Conservation (phyloP, 2,113 vertebrate species). For the Channa maculata region DNA sequence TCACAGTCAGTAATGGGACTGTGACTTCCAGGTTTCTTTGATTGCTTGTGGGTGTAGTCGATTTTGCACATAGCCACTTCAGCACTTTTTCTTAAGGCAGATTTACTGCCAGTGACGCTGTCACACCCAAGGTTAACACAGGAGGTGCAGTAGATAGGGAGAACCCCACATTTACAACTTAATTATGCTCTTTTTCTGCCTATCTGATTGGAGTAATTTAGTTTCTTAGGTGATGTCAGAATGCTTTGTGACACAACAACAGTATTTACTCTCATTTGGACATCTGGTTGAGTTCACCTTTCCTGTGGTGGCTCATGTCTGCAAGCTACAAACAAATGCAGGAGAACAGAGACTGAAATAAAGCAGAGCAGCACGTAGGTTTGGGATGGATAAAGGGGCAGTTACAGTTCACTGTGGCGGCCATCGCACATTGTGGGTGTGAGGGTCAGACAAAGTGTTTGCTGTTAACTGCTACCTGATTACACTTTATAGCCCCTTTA, state of each 20-base stretch:
- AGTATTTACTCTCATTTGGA: slow-evolving; percentile 23
- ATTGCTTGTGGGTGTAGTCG: slow-evolving; percentile 70
- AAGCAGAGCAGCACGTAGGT: not conserved
- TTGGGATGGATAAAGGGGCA: not conserved
- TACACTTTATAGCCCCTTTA: slow-evolving; percentile 57
- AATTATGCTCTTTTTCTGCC: slow-evolving; percentile 8
- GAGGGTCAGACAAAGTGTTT: slow-evolving; percentile 59
- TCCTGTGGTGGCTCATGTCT: slow-evolving; percentile 6
- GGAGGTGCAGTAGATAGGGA: slow-evolving; percentile 5
- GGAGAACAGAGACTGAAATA: slow-evolving; percentile 13
- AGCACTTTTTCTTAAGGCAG: slow-evolving; percentile 76
- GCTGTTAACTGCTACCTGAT: slow-evolving; percentile 64
- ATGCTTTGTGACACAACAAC: not conserved
- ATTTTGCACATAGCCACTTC: slow-evolving; percentile 70
- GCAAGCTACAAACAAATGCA: slow-evolving; percentile 7
- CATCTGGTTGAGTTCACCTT: slow-evolving; percentile 11
- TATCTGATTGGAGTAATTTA: not conserved
- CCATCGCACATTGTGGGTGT: not conserved
- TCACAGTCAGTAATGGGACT: slow-evolving; percentile 21
- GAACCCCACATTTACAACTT: slow-evolving; percentile 34
- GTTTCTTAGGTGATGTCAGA: too few relatives aligned
- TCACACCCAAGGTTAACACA: slow-evolving; percentile 53
- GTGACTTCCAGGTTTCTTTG: slow-evolving; percentile 63
- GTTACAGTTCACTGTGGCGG: slow-evolving; percentile 22
- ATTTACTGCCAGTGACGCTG: slow-evolving; percentile 47